Evolutionary conservation across 2,113 vertebrate species (phyloP).

Genomic region (Sander lucioperca): DNA sequence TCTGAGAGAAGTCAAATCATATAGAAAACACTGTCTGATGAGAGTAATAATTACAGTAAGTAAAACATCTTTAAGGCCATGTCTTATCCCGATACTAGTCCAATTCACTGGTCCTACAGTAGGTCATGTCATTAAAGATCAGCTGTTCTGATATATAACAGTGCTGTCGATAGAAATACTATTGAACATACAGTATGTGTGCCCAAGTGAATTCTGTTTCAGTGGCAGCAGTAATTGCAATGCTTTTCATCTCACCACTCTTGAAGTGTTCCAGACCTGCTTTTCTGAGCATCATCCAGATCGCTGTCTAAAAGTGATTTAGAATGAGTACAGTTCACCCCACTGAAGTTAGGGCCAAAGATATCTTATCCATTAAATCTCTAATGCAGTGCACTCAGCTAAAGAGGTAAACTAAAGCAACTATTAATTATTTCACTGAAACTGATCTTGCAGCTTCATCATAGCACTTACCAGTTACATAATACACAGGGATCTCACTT

Average conservation of each 20-base stretch:
- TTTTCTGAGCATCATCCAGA: slow-evolving; percentile 53
- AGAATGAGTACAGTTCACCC: slow-evolving; percentile 33
- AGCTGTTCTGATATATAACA: slow-evolving; percentile 11
- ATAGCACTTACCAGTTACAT: slow-evolving; percentile 49
- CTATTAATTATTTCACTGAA: slow-evolving; percentile 42
- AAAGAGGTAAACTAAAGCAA: slow-evolving; percentile 49
- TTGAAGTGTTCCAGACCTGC: slow-evolving; percentile 28
- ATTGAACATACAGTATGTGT: background rate
- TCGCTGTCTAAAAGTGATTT: slow-evolving; percentile 62
- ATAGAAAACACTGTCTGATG: background rate
- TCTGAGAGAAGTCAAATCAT: background rate
- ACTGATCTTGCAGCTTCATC: slow-evolving; percentile 46
- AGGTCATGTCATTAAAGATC: background rate
- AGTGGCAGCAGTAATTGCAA: slow-evolving; percentile 19
- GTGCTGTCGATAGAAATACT: background rate
- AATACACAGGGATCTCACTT: slow-evolving; percentile 36
- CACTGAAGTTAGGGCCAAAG: slow-evolving; percentile 31
- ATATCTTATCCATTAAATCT: slow-evolving; percentile 51
- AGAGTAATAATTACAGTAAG: background rate
- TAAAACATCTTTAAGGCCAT: background rate
- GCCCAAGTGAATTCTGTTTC: slow-evolving; percentile 7
- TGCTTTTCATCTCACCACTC: slow-evolving; percentile 44
- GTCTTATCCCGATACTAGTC: background rate
- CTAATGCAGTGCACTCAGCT: slow-evolving; percentile 38
- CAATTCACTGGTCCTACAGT: background rate